Base-by-base conservation (phyloP, 1,140 invertebrate species). In the Lordiphosa collinella region DNA sequence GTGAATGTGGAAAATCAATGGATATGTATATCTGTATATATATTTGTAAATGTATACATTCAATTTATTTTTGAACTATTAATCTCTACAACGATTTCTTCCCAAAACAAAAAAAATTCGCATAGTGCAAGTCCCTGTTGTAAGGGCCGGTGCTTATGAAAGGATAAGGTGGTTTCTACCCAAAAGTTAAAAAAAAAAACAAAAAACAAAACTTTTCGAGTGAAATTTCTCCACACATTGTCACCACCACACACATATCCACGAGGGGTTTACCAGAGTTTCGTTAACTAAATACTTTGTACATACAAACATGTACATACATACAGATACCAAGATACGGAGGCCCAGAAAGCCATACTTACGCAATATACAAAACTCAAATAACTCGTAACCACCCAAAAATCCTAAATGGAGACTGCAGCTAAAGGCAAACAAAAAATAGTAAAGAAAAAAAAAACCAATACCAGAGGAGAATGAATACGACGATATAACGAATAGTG, bases 391-490 rank as follows among this genome's bases (percentile, higher is more conserved):
- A 82, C 76, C 76, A 82, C 76, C 76, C 76, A 84, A 71, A 59
- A 79, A 82, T 82, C 76, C 76, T 82, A 84, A 76, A 82, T 70
- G 76, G 76, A 82, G 76, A 82, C 76, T 82, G 76, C 76, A 82
- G 76, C 65, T 68, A 68, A 68, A 68, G 65, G 64, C 63, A 67
- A 59, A 53, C 16, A 32, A 52, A 46, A 43, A 14, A 51, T 16
- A 51, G 13, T 12, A 13, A 50, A 59, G 13, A 55, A 34, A 57
- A 50, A 16, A 40, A 60, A 34, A 37, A 36, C 9, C 18, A 22
- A 48, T 38, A 54, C 49, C 10, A 43, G 40, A 11, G 18, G 18
- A 35, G 38, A n/a, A 29, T 11, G 22, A 50, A 66, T 66, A 64
- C 52, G 54, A 63, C 25, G 25, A 29, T 29, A 29, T 47, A 67